Conservation (phyloP, 2,888 invertebrate species). For the Drosophila planitibia region DNA sequence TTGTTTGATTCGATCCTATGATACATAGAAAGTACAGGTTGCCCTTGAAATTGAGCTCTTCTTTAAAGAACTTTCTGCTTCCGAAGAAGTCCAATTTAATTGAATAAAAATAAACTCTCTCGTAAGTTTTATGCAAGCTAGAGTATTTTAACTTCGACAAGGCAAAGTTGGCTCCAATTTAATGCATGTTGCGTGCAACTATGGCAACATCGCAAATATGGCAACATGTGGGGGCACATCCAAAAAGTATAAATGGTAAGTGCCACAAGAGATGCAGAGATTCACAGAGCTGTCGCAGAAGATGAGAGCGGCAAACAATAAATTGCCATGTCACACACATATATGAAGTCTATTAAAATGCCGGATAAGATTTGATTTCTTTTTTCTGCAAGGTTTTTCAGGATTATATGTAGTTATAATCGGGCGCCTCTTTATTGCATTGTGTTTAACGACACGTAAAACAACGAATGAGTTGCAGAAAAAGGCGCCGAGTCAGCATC, state of each 20-base stretch:
- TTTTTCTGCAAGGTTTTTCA: not conserved
- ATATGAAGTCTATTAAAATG: not conserved
- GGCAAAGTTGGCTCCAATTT: conserved; percentile 30
- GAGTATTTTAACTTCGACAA: not conserved
- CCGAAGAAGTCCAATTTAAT: not conserved
- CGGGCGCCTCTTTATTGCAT: not conserved
- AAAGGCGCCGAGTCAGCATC: conserved; percentile 11
- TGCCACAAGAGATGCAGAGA: conserved; percentile 21
- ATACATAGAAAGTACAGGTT: too few species aligned
- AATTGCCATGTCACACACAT: conserved; percentile 12
- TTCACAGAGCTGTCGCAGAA: conserved; percentile 8
- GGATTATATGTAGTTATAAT: not conserved
- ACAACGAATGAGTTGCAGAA: conserved; percentile 20
- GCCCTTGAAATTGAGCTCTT: not conserved
- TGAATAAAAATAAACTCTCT: not conserved
- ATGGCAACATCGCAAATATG: conserved; percentile 33
- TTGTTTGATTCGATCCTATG: too few species aligned
- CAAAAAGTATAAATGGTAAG: conserved; percentile 9
- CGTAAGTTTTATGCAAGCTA: not conserved
- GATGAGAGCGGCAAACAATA: conserved; percentile 12
- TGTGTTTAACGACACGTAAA: conserved; percentile 3
- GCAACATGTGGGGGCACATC: not conserved
- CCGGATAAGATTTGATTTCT: not conserved
- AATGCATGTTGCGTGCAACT: conserved; percentile 43
- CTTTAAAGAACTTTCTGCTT: not conserved